A percentile compares a stretch with the other conserved stretches of the same genome.
Evolutionary conservation across 2,797 vertebrate species (phyloP).

Genomic region (Bovichtus diacanthus): DNA sequence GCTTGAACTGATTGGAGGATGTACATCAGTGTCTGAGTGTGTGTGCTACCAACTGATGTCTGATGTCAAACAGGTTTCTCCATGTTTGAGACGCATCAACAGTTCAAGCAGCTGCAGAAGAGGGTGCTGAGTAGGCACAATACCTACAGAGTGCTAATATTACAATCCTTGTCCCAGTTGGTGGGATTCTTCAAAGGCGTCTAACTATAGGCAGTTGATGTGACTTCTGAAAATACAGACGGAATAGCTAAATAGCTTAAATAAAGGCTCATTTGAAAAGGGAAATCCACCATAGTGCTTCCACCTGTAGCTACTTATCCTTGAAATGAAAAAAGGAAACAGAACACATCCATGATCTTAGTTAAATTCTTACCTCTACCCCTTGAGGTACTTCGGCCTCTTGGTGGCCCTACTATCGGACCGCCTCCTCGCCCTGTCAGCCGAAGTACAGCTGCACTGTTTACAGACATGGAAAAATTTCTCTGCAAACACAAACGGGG

Average conservation of each 20-base stretch:
- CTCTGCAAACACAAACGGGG: slow-evolving; percentile 88
- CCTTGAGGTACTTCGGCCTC: slow-evolving; percentile 98
- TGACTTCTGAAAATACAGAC: slow-evolving; percentile 8
- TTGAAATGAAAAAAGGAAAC: slow-evolving; percentile 11
- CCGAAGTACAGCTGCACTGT: slow-evolving; percentile 96
- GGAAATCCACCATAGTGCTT: neutral
- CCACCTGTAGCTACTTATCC: neutral
- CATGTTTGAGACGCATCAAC: slow-evolving; percentile 11
- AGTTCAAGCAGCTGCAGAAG: slow-evolving; percentile 31
- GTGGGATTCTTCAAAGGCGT: slow-evolving; percentile 40
- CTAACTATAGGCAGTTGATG: slow-evolving; percentile 42
- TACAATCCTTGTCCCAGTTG: slow-evolving; percentile 35
- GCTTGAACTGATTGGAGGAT: neutral
- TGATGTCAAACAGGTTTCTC: neutral
- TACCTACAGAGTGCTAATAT: slow-evolving; percentile 32
- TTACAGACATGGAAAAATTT: slow-evolving; percentile 99
- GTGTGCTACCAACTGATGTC: neutral
- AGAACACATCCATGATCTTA: neutral
- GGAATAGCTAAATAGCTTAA: slow-evolving; percentile 10
- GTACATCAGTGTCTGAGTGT: neutral
- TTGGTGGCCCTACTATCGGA: slow-evolving; percentile 93
- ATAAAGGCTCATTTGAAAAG: neutral
- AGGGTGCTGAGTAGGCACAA: slow-evolving; percentile 40
- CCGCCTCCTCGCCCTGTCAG: slow-evolving; percentile 94
- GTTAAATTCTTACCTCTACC: slow-evolving; percentile 91